Base-by-base conservation (phyloP, 2,888 invertebrate genomes). In the Epinotia bilunana region DNA sequence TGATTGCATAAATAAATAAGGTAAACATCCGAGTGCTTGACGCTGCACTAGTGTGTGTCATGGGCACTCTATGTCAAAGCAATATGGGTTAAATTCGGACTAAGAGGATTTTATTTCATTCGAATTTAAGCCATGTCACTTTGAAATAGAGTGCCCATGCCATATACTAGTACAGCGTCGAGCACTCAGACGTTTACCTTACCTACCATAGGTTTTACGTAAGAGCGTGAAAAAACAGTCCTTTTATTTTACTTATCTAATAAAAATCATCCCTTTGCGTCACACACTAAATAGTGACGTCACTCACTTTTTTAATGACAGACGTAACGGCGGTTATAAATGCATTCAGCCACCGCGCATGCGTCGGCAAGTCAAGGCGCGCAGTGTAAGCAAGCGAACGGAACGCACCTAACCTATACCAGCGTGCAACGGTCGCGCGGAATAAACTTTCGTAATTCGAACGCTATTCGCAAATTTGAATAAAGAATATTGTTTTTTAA, bases 311-410 rank as follows among this genome's bases (percentile, higher is more conserved):
- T 64, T 74, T 58, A 74, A 69, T 74, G 62, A 64, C 20, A 39
- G 11, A 74, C 74, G 64, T 64, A 70, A 74, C 63, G 18, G 55
- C 12, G 49, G 28, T 60, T 67, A 73, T 64, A 74, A 74, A 70
- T 74, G 74, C 74, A 74, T 74, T 28, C 63, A 70, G 74, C 74
- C 74, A 74, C 23, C 39, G 46, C 74, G 74, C 74, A 53, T 74
- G 74, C 74, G 74, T 49, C 18, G 11, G 28, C 39, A 74, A 74
- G 74, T 49, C 64, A 64, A 74, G 74, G 63, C 74, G 63, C 64
- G 64, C 74, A 74, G 74, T 74, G 57, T 63, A 60, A 49, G 39
- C 63, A 49, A 49, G 69, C n/a, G 33, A n/a, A 3, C 60, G 39
- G 63, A 60, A 64, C 70, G 74, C 70, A 64, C 16, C 64, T 39